Base-by-base conservation (phyloP, 2,797 vertebrate species). In the Acanthurus lineatus region DNA sequence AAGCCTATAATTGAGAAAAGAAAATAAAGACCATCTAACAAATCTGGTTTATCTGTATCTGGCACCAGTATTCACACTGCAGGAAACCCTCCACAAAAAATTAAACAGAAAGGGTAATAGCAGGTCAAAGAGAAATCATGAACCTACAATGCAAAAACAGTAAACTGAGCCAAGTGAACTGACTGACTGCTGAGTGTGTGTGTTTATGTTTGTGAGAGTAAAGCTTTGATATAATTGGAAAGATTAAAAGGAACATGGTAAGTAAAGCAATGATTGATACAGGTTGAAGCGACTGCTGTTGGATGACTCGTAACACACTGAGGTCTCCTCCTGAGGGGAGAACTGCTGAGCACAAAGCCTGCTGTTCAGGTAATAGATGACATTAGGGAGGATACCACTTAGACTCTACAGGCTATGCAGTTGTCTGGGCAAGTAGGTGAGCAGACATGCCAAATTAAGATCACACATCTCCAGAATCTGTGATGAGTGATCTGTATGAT, bases 291-390 rank as follows among this genome's bases (percentile, higher is more conserved):
- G 2, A 58, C 48, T 74, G 57, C 64, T 77, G 75, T 16, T 68
- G 42, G 32, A 56, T 19, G 45, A 69, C 59, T 52, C 44, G 47
- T 49, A 73, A 62, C 60, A 62, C 70, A 69, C 17, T 51, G 49
- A 65, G 51, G n/a, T 51, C 40, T 17, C 56, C 10, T 49, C 45
- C 52, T 70, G 58, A 76, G 56, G 44, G 40, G 35, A 60, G 25
- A 74, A 63, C 64, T 3, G 10, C 59, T 16, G 66, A 61, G 76
- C 57, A 54, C 17, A 65, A 64, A 68, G 52, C 57, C 70, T 79
- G 73, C 78, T 84, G 59, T 73, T 79, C 51, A 68, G 42, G 72
- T 85, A 86, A 88, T 79, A 52, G 65, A 88, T 72, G 28, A 57
- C 60, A 83, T 78, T 83, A 80, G 20, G 32, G 56, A 69, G 53